Base-by-base conservation (phyloP, 1,140 invertebrate species). In the Sycophila sp. region DNA sequence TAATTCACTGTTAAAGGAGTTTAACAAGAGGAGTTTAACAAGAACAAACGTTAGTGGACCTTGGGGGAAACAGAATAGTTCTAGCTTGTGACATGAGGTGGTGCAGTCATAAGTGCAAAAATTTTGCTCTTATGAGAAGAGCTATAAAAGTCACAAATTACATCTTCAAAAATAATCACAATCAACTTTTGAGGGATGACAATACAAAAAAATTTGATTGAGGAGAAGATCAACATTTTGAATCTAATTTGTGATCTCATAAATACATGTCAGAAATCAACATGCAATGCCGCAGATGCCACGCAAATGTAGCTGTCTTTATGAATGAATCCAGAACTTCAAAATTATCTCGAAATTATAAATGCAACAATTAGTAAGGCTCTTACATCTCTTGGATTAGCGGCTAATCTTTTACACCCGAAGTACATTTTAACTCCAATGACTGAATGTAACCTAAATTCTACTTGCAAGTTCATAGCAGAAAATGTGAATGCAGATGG, bases 401-500 rank as follows among this genome's bases (percentile, higher is more conserved):
- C 36, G 13, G 66, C 66, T 8, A 65, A 73, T 65, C 66, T 69
- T 32, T 49, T 73, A 22, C 60, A 73, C 40, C 66, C 60, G n/a
- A n/a, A 19, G 19, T 36, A 30, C 59, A 62, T 15, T 15, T 19
- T 2, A 40, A 40, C 32, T 62, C 7, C 2, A 17, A 17, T 47
- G 15, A 13, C 5, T 7, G 38, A 17, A 15, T 2, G n/a, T n/a
- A n/a, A 42, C 19, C 2, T 42, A 15, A 42, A 42, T 42, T n/a
- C 15, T n/a, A 42, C 19, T 10, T n/a, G 11, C 19, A 11, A 24
- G 24, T 47, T 45, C 32, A 13, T 28, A 28, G 6, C 45, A 15
- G 8, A 62, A 45, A 45, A 45, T 62, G 13, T 45, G 13, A 6
- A 17, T n/a, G 22, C 24, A 24, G n/a, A 26, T 45, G 40, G 38